Evolutionary conservation across 2,113 vertebrate species (phyloP).

Genomic region (Rhea americana): DNA sequence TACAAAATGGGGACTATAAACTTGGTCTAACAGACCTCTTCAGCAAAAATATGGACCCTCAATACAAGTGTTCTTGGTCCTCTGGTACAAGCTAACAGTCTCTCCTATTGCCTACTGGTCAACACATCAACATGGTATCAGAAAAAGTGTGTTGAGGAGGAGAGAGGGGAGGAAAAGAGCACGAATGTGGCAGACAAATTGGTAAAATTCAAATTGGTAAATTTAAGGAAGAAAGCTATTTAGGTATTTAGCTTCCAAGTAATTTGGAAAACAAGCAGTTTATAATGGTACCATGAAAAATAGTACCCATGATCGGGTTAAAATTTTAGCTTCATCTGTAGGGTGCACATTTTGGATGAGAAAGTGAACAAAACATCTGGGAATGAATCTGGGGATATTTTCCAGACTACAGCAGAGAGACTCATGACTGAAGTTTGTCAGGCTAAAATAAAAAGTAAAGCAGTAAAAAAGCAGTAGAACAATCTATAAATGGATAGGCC

Average conservation of each 20-base stretch:
- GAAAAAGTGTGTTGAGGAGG: background rate
- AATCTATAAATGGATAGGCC: constrained; percentile 59
- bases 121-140: background rate
- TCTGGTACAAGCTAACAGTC: background rate
- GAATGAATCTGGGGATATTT: constrained; percentile 28
- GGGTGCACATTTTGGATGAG: constrained; percentile 54
- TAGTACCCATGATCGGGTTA: constrained; percentile 30
- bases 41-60: background rate
- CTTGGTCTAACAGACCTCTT: background rate
- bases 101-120: background rate
- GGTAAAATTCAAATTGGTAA: background rate
- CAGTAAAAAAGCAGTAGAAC: constrained; percentile 7
- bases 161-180: background rate
- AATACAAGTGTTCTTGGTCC: background rate
- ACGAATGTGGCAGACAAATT: background rate
- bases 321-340: constrained; percentile 27
- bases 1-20: background rate
- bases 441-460: constrained; percentile 35
- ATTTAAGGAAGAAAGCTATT: background rate
- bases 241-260: background rate
- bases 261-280: background rate
- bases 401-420: constrained; percentile 63
- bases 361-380: constrained; percentile 62
- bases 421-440: constrained; percentile 46
- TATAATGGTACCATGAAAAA: background rate